Percentiles rank a stretch among this genome's conserved stretches.
phyloP scores from a whole-genome alignment of 2,797 vertebrate species.

The Hapalemur alaotrensis region DNA sequence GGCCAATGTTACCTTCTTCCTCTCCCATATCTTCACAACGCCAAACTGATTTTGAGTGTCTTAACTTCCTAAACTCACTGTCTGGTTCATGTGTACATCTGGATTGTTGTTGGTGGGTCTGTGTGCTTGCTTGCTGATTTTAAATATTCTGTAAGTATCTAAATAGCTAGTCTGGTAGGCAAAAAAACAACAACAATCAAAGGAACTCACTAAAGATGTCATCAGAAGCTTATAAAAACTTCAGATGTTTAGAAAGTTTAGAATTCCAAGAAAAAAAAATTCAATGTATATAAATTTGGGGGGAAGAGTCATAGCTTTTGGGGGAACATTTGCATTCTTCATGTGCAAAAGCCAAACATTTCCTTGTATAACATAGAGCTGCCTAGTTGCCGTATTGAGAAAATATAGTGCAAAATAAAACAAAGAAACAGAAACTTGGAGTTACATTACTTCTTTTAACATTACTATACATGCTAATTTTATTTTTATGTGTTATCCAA shows the following conservation, averaged over 20 bases:
- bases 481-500: constrained; percentile 1
- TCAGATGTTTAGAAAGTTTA: not conserved
- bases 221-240: not conserved
- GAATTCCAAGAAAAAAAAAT: not conserved
- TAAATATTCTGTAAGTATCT: not conserved
- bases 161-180: not conserved
- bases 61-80: not conserved
- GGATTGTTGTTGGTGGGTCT: not conserved
- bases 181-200: not conserved
- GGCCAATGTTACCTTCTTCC: not conserved
- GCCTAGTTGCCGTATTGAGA: constrained; percentile 1
- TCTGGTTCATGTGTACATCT: not conserved
- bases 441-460: not conserved
- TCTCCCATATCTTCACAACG: not conserved
- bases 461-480: constrained; percentile 1
- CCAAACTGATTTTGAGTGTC: not conserved
- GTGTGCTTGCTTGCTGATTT: not conserved
- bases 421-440: not conserved
- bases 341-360: not conserved
- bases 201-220: not conserved
- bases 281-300: not conserved
- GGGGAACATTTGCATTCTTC: not conserved
- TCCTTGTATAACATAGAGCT: not conserved
- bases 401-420: constrained; percentile 30
- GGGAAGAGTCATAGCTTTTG: not conserved